phyloP scores from a whole-genome alignment of 2,797 vertebrate species.

The Mormyrops boulengeri region DNA sequence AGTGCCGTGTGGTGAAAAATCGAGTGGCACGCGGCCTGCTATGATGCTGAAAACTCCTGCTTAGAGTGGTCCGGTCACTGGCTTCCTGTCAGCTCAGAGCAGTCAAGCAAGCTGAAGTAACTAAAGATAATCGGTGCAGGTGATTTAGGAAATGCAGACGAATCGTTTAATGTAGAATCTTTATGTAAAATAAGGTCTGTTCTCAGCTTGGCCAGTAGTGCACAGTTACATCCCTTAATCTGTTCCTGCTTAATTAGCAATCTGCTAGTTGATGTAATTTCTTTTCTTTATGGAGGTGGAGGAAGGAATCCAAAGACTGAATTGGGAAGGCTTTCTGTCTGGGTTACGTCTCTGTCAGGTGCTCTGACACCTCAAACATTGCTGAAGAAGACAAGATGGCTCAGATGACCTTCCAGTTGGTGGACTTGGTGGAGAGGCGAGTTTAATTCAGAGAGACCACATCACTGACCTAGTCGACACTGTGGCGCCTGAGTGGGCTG shows the following conservation, averaged over 20 bases:
- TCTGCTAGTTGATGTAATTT: neutral
- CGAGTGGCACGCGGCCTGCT: neutral
- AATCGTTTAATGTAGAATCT: neutral
- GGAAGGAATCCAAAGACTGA: neutral
- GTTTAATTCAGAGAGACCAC: neutral
- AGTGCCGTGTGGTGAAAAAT: neutral
- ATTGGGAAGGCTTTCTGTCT: neutral
- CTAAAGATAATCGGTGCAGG: neutral
- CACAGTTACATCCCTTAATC: neutral
- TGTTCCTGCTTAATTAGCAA: neutral
- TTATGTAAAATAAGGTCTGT: neutral
- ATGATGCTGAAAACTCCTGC: neutral
- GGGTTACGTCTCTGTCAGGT: neutral
- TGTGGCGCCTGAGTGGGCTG: neutral
- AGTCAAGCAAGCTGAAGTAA: neutral
- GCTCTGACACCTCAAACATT: neutral
- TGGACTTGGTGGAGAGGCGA: neutral
- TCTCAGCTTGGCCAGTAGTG: neutral
- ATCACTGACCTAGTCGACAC: neutral
- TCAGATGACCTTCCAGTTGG: neutral
- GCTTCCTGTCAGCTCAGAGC: neutral
- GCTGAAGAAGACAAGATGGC: neutral
- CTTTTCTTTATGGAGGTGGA: neutral
- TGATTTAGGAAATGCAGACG: neutral
- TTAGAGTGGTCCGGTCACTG: neutral